phyloP scores from a whole-genome alignment of 35 echinoderm and acorn worm genomes.

The Amphiura filiformis region DNA sequence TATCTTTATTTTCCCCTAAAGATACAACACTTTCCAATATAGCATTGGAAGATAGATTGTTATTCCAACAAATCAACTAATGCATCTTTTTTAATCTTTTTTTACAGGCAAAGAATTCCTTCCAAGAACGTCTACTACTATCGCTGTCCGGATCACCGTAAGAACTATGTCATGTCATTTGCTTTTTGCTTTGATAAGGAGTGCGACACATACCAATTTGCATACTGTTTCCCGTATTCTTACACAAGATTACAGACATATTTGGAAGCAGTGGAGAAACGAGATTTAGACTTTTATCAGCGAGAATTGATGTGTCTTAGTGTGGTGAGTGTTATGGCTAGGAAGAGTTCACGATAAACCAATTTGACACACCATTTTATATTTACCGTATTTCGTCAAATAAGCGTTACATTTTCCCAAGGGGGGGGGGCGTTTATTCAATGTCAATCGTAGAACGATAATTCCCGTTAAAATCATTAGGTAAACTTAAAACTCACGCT shows the following conservation, averaged over 20 bases:
- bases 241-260: conserved; percentile 86
- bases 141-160: conserved; percentile 91
- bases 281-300: conserved; percentile 58
- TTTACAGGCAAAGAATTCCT: conserved; percentile 89
- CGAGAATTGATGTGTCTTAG: conserved; percentile 93
- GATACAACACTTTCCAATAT: too few relatives aligned
- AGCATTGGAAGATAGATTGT: too few relatives aligned
- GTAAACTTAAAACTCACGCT: too few relatives aligned
- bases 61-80: too few relatives aligned
- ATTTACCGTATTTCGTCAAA: too few relatives aligned
- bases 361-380: too few relatives aligned
- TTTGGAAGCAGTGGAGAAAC: conserved; percentile 71
- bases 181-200: conserved; percentile 96
- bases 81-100: neutral
- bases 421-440: too few relatives aligned
- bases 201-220: conserved; percentile 88
- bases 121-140: conserved; percentile 99
- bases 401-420: too few relatives aligned
- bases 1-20: too few relatives aligned
- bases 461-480: too few relatives aligned
- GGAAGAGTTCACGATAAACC: too few relatives aligned
- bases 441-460: too few relatives aligned
- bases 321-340: conserved; percentile 67
- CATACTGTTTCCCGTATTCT: conserved; percentile 94
- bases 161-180: conserved; percentile 99